phyloP scores from a whole-genome alignment of 2,888 invertebrate species.

The Serrognathus titanus region DNA sequence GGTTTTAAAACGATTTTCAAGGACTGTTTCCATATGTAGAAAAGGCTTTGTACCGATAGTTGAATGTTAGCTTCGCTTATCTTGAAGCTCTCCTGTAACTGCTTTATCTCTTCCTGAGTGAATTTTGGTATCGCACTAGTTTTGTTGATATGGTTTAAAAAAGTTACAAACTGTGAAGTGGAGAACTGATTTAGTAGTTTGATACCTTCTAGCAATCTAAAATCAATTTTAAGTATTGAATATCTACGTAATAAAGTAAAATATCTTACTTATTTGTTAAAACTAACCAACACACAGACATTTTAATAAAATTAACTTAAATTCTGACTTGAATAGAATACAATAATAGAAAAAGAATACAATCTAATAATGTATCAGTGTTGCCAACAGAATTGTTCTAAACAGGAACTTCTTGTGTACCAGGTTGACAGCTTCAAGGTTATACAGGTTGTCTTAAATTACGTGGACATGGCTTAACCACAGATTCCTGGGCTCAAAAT shows the following conservation, averaged over 20 bases:
- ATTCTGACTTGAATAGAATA: no score
- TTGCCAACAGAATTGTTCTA: no score
- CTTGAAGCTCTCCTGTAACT: conserved; percentile 31
- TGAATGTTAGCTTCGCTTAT: conserved; percentile 20
- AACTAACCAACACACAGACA: conserved; percentile 30
- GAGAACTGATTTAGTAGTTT: conserved; percentile 35
- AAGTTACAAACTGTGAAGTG: conserved; percentile 31
- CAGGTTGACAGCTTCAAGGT: no score
- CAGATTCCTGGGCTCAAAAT: no score
- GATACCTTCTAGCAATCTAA: conserved; percentile 38
- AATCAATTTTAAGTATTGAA: conserved; percentile 16
- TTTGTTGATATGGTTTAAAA: conserved; percentile 34
- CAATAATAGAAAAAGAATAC: no score
- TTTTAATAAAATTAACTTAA: no score
- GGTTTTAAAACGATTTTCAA: conserved; percentile 55
- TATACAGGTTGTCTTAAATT: no score
- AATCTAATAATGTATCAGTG: no score
- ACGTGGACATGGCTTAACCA: no score
- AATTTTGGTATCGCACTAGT: conserved; percentile 29
- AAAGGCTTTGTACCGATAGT: conserved; percentile 33
- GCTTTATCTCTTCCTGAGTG: conserved; percentile 33
- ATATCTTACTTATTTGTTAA: conserved; percentile 29
- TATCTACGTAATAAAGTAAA: neutral
- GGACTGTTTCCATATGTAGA: conserved; percentile 51
- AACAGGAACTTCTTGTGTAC: no score